Conservation (phyloP, 1,140 invertebrate species). For the Gryon sp. region DNA sequence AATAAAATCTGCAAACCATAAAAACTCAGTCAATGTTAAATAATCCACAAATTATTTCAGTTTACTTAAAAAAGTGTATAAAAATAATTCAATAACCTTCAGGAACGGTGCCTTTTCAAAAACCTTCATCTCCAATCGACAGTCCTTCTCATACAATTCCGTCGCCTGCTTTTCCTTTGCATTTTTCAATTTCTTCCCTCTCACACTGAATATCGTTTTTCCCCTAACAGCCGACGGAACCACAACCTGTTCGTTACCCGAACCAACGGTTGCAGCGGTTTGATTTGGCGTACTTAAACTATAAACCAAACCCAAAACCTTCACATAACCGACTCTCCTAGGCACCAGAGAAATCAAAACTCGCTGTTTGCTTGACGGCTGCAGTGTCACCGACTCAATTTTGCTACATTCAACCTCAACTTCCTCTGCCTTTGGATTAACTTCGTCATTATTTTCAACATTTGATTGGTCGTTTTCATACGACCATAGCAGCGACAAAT, state of each 20-base stretch:
- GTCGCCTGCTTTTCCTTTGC: slow-evolving; percentile 76
- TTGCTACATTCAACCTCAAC: slow-evolving; percentile 72
- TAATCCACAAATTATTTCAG: slow-evolving; percentile 28
- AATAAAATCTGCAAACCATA: slow-evolving; percentile 82
- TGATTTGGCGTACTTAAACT: slow-evolving; percentile 70
- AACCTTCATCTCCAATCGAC: slow-evolving; percentile 83
- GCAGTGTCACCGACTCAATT: slow-evolving; percentile 74
- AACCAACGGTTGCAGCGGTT: slow-evolving; percentile 25
- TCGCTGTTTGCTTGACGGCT: slow-evolving; percentile 74
- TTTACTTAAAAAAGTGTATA: slow-evolving; percentile 6
- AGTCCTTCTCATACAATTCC: slow-evolving; percentile 79
- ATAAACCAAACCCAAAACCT: slow-evolving; percentile 72
- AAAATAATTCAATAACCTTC: slow-evolving; percentile 76
- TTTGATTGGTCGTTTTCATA: slow-evolving; percentile 79
- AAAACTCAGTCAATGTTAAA: background rate
- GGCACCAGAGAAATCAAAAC: slow-evolving; percentile 71
- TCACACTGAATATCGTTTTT: slow-evolving; percentile 82
- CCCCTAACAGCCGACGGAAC: slow-evolving; percentile 78
- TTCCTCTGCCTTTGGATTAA: background rate
- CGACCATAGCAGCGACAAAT: slow-evolving; percentile 90
- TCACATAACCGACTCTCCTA: slow-evolving; percentile 70
- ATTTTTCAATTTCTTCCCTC: slow-evolving; percentile 76
- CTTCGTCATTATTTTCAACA: slow-evolving; percentile 71
- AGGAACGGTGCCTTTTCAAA: slow-evolving; percentile 86
- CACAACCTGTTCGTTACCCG: slow-evolving; percentile 63